These are phyloP conservation scores for Miniopterus natalensis DNA, from an alignment of 2,113 vertebrate species.

Conservation along the genomic window DNA sequence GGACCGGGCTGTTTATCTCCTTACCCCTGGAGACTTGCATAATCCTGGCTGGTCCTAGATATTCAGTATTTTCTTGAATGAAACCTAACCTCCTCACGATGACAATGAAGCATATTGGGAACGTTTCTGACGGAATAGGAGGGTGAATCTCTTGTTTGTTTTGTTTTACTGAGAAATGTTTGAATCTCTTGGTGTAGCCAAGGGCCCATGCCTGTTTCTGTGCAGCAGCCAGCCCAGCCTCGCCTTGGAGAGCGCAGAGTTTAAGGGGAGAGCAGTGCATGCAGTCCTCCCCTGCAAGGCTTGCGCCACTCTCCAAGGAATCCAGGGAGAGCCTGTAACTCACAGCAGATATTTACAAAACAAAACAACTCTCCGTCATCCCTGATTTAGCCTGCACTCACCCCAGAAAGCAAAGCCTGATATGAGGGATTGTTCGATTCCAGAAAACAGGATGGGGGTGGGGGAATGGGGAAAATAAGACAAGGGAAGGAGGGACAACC, in stretches of 20 bases:
- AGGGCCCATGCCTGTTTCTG: background rate
- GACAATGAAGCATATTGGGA: background rate
- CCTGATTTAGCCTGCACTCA: background rate
- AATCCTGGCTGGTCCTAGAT: background rate
- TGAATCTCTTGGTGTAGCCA: background rate
- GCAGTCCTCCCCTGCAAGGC: background rate
- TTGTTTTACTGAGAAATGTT: background rate
- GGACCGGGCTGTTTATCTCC: background rate
- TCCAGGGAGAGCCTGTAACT: background rate
- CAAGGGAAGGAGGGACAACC: background rate
- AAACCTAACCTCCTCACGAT: background rate
- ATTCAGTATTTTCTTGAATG: background rate
- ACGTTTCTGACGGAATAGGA: background rate
- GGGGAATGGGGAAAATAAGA: background rate
- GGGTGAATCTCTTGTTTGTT: background rate
- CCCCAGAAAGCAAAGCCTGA: background rate
- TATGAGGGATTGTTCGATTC: background rate
- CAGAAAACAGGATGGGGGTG: background rate
- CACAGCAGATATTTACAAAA: background rate
- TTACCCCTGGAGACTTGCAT: background rate
- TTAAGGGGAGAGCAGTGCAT: background rate
- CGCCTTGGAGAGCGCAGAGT: background rate
- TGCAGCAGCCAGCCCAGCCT: background rate
- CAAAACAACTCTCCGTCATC: background rate
- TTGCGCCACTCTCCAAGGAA: background rate